Conservation (phyloP, 2,113 vertebrate species). For the Labeo catla region DNA sequence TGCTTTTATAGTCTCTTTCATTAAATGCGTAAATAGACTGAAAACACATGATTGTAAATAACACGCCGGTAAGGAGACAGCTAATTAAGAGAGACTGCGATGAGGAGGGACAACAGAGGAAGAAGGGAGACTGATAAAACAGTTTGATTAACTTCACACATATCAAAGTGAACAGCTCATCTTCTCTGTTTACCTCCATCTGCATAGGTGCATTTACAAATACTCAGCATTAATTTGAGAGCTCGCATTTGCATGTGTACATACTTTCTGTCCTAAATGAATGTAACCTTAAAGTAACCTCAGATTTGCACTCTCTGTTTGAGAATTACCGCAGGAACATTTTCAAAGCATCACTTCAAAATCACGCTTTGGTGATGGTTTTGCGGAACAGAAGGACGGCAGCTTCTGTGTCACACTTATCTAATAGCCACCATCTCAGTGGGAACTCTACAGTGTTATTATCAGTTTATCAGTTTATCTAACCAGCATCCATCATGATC, state of each 20-base stretch:
- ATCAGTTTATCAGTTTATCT: conserved; percentile 20
- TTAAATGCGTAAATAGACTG: conserved; percentile 74
- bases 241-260: not conserved
- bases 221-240: conserved; percentile 11
- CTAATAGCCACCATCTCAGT: conserved; percentile 28
- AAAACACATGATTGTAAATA: conserved; percentile 78
- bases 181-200: not conserved
- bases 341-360: conserved; percentile 5
- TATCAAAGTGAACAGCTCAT: conserved; percentile 27
- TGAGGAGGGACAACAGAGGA: conserved; percentile 9
- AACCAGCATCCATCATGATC: conserved; percentile 21
- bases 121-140: conserved; percentile 2
- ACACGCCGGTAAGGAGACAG: conserved; percentile 61
- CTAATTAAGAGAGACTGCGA: conserved; percentile 59
- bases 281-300: not conserved
- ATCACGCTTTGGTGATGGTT: not conserved
- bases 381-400: conserved; percentile 35
- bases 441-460: conserved; percentile 20
- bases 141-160: conserved; percentile 17
- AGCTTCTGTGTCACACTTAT: conserved; percentile 37
- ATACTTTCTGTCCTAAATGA: not conserved
- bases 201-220: not conserved
- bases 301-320: not conserved
- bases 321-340: not conserved
- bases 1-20: conserved; percentile 71